Percentiles rank a stretch among this genome's conserved stretches.
Evolutionary conservation across 2,113 vertebrate genomes (phyloP).

Genomic region (Cyanoliseus patagonus): DNA sequence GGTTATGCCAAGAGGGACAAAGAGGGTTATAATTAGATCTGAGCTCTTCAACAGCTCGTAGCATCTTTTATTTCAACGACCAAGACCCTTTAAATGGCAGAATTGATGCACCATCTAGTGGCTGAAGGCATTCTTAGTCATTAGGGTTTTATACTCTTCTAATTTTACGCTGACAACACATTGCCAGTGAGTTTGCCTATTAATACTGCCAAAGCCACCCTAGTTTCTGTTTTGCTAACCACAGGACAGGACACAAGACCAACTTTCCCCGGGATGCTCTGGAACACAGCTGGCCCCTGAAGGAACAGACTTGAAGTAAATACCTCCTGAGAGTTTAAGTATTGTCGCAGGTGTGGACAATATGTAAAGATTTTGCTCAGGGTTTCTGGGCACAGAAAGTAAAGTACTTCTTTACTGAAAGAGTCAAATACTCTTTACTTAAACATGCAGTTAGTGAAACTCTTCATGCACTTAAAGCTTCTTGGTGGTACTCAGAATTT

Average conservation of each 20-base stretch:
- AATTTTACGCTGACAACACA: neutral
- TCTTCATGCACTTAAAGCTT: neutral
- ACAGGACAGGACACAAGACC: neutral
- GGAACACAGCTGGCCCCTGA: neutral
- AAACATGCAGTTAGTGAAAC: neutral
- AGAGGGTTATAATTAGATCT: neutral
- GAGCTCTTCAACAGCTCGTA: neutral
- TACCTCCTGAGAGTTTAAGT: neutral
- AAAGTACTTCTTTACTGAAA: neutral
- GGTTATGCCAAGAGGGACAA: neutral
- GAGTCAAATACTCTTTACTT: neutral
- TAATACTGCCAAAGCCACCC: rapidly evolving
- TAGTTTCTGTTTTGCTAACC: neutral
- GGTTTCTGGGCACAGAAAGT: neutral
- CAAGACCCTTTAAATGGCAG: neutral
- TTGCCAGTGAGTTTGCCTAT: neutral
- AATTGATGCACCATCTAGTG: neutral
- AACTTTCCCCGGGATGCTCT: rapidly evolving
- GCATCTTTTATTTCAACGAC: neutral
- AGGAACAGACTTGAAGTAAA: neutral
- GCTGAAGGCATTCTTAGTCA: neutral
- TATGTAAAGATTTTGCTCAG: neutral
- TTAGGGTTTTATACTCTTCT: rapidly evolving
- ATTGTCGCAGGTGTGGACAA: neutral
- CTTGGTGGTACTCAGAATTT: neutral